Base-by-base conservation (phyloP, 2,797 vertebrate species). In the Rhinogobio ventralis region DNA sequence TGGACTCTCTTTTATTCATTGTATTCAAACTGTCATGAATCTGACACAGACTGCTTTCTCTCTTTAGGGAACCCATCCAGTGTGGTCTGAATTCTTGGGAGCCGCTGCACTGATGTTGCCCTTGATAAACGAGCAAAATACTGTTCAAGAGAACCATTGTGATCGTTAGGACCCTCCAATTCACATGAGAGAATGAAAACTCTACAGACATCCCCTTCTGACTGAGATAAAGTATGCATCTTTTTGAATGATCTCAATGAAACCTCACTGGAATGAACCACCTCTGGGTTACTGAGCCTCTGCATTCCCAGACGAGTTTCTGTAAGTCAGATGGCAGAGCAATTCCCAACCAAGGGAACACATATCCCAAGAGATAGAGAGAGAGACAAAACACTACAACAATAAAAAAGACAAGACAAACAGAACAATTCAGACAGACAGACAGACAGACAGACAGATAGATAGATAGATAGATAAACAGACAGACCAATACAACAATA, bases 101-200 rank as follows among this genome's bases (percentile, higher is more conserved):
- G 20, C 30, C 20, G 23, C n/a, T 39, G 20, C 39, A 15, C 28
- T 36, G 28, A 62, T 19, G 7, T 30, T 57, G 10, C 33, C 74
- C 46, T 80, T 39, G 9, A 84, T 55, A 67, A 76, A 20, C 14
- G 71, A 62, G 19, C 25, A 55, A 55, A 68, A 51, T 62, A 69
- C 49, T 30, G 36, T 67, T 55, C 17, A 60, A 74, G 72, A 62
- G 66, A 69, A 62, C 64, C 36, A 42, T 49, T 51, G 67, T 53
- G 46, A 49, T 78, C 33, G 2, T 73, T 62, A 42, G 53, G 39
- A 76, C 25, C 17, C 39, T 42, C 69, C 60, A 39, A 83, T 28
- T 45, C 57, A 80, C 36, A 45, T 53, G 46, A 69, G 71, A 76
- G 79, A 86, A 45, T 62, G 13, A 57, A 46, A 49, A 33, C 72